A percentile compares a stretch with the other conserved stretches of the same genome.
These are phyloP conservation scores for Empidonax traillii DNA, from an alignment of 2,113 vertebrate species.

Conservation along the genomic window DNA sequence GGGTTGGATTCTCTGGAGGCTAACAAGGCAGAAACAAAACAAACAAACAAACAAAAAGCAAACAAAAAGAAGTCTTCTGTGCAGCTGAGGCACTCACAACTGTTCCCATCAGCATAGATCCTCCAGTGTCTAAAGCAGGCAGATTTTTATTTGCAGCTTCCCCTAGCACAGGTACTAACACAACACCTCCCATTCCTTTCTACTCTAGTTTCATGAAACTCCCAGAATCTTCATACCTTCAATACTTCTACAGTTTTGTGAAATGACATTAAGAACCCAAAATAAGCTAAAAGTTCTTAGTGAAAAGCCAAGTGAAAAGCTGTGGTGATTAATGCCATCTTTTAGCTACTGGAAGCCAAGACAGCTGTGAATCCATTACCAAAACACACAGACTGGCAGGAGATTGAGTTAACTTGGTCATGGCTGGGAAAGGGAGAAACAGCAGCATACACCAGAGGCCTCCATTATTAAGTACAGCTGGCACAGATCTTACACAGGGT, in stretches of 20 bases:
- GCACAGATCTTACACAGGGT: not conserved
- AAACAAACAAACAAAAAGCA: not conserved
- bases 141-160: not conserved
- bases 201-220: not conserved
- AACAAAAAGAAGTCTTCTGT: not conserved
- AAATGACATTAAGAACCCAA: not conserved
- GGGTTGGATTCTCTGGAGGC: not conserved
- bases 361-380: not conserved
- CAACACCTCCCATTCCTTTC: not conserved
- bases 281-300: not conserved
- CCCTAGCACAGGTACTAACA: not conserved
- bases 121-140: not conserved
- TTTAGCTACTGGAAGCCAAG: not conserved
- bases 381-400: not conserved
- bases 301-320: not conserved
- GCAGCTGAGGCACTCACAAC: not conserved
- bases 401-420: not conserved
- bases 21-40: not conserved
- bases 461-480: not conserved
- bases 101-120: not conserved
- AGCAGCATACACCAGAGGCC: not conserved
- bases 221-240: not conserved
- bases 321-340: not conserved
- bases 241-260: not conserved
- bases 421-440: not conserved